A percentile compares a stretch with the other conserved stretches of the same genome.
Conservation (phyloP, 30 jellyfish, hydroid and myxozoan species). For the Pseudorhiza aurosa region DNA sequence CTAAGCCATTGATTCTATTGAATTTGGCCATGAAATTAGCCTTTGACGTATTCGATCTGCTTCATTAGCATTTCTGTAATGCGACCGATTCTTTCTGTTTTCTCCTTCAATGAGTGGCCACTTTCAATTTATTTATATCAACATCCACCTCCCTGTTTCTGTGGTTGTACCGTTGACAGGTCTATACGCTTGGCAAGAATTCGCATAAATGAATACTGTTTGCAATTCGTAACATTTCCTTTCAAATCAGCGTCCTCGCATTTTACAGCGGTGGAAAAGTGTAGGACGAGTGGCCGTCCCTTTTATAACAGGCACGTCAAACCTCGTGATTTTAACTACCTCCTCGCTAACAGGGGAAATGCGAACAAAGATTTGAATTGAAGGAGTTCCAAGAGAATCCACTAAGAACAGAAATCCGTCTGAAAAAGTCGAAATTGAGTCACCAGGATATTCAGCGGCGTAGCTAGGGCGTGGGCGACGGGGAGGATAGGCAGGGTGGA, state of each 20-base stretch:
- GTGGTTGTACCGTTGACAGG: slow-evolving; percentile 64
- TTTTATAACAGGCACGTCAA: too few relatives aligned
- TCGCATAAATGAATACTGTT: slow-evolving; percentile 20
- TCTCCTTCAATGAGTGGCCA: background rate
- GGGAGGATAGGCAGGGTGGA: too few relatives aligned
- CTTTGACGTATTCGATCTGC: background rate
- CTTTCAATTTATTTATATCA: background rate
- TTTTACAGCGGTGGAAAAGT: slow-evolving; percentile 22
- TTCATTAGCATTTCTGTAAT: slow-evolving; percentile 25
- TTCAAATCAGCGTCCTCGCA: slow-evolving; percentile 1
- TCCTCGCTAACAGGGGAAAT: too few relatives aligned
- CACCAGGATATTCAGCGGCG: too few relatives aligned
- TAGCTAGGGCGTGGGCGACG: too few relatives aligned
- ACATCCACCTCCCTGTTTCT: slow-evolving; percentile 1
- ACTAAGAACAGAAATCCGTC: too few relatives aligned
- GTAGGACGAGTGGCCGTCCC: background rate
- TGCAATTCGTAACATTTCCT: background rate
- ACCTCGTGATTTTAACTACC: background rate
- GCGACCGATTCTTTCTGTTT: slow-evolving; percentile 19
- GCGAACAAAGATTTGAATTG: too few relatives aligned
- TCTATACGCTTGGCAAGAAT: slow-evolving; percentile 57
- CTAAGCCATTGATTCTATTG: slow-evolving; percentile 30
- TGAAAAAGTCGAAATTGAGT: too few relatives aligned
- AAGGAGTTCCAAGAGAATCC: too few relatives aligned
- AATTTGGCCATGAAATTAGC: slow-evolving; percentile 6